Conservation (phyloP, 2,888 invertebrate genomes). For the Lingula anatina region DNA sequence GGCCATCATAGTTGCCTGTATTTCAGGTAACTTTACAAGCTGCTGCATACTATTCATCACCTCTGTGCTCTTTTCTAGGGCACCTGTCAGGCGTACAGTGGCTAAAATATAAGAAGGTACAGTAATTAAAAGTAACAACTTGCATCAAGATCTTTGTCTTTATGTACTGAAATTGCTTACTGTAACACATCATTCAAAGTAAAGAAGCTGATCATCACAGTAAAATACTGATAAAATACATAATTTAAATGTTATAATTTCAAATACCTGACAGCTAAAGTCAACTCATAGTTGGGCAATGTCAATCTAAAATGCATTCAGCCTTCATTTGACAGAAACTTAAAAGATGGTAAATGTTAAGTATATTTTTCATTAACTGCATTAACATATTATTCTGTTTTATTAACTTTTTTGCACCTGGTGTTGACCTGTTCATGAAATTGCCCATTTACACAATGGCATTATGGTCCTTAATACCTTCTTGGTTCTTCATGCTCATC, state of each 20-base stretch:
- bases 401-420: too few relatives aligned
- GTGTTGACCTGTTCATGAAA: too few relatives aligned
- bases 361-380: too few relatives aligned
- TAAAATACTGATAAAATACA: background rate
- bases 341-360: too few relatives aligned
- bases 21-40: constrained; percentile 83
- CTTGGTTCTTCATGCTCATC: constrained; percentile 96
- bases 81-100: constrained; percentile 87
- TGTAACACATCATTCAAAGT: background rate
- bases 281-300: too few relatives aligned
- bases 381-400: too few relatives aligned
- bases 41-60: constrained; percentile 98
- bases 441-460: too few relatives aligned
- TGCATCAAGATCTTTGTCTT: background rate
- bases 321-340: too few relatives aligned
- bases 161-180: background rate
- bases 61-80: constrained; percentile 91
- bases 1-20: constrained; percentile 93
- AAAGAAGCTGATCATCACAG: background rate
- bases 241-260: too few relatives aligned
- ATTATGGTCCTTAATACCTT: too few relatives aligned
- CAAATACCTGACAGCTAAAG: too few relatives aligned
- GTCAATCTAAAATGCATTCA: too few relatives aligned
- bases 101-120: constrained; percentile 57
- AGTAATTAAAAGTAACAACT: constrained; percentile 1